phyloP scores from a whole-genome alignment of 2,888 invertebrate genomes.

The Ditula angustiorana region DNA sequence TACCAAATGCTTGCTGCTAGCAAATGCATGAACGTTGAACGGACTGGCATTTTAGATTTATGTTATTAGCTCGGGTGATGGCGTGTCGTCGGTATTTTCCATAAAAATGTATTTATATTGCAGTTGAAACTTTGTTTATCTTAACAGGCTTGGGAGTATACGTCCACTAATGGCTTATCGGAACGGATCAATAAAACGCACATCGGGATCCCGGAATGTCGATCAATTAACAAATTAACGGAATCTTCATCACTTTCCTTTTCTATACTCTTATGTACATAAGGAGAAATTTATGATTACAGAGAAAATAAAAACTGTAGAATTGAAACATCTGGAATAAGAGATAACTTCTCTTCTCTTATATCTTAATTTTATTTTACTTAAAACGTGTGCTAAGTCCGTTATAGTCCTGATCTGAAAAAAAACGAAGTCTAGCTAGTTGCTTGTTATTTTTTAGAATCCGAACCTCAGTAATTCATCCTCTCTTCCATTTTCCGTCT shows the following conservation, averaged over 20 bases:
- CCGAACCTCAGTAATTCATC: too few relatives aligned
- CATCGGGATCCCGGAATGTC: conserved; percentile 48
- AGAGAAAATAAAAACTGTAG: not conserved
- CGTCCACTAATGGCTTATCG: not conserved
- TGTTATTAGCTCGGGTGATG: not conserved
- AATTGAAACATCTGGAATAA: too few relatives aligned
- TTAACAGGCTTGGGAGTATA: conserved; percentile 10
- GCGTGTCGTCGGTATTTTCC: not conserved
- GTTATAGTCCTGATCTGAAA: too few relatives aligned
- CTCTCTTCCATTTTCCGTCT: too few relatives aligned
- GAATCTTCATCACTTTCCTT: conserved; percentile 38
- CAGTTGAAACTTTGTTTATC: conserved; percentile 13
- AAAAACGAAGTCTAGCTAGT: too few relatives aligned
- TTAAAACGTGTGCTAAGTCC: too few relatives aligned
- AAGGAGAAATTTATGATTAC: not conserved
- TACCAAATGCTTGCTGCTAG: too few relatives aligned
- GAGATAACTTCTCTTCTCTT: too few relatives aligned
- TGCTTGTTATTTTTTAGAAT: too few relatives aligned
- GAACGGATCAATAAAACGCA: conserved; percentile 40
- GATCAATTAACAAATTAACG: conserved; percentile 49
- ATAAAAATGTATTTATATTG: conserved; percentile 1
- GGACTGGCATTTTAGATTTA: not conserved
- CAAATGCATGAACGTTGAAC: too few relatives aligned
- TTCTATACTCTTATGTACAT: too few relatives aligned
- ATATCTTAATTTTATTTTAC: too few relatives aligned